Percentiles rank a stretch among this genome's conserved stretches.
These are phyloP conservation scores for Drosophila varians DNA, from an alignment of 1,140 invertebrate species.

Conservation along the genomic window DNA sequence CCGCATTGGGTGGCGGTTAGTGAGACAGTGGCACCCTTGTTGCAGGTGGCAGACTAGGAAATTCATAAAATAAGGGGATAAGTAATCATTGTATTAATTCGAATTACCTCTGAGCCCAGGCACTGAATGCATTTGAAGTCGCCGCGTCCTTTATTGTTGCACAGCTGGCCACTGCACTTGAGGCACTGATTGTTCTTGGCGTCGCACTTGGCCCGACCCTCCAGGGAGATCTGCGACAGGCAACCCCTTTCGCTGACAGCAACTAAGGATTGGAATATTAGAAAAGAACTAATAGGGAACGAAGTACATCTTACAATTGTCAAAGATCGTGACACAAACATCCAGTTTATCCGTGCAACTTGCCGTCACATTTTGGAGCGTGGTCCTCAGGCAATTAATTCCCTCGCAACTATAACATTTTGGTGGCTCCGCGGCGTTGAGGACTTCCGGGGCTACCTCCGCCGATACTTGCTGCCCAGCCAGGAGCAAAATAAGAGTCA, in stretches of 20 bases:
- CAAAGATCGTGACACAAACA: constrained; percentile 71
- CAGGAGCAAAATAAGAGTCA: not conserved
- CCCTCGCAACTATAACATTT: constrained; percentile 71
- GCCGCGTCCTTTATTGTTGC: constrained; percentile 66
- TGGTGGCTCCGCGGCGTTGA: constrained; percentile 19
- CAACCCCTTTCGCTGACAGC: constrained; percentile 69
- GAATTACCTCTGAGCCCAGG: constrained; percentile 43
- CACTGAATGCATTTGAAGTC: constrained; percentile 75
- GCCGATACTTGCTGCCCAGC: constrained; percentile 1
- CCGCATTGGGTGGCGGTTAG: constrained; percentile 49
- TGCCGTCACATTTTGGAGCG: constrained; percentile 39
- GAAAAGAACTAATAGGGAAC: too few species aligned
- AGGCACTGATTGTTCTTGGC: constrained; percentile 49
- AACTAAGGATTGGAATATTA: constrained; percentile 29
- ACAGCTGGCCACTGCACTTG: constrained; percentile 62
- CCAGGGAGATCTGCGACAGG: constrained; percentile 45
- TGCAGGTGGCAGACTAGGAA: constrained; percentile 44
- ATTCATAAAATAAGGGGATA: not conserved
- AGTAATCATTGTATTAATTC: too few species aligned
- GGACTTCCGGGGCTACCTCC: not conserved
- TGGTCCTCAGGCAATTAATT: constrained; percentile 66
- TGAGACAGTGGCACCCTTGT: not conserved
- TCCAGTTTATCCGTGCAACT: constrained; percentile 64
- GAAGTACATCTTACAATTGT: constrained; percentile 57
- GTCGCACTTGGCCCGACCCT: constrained; percentile 38